Evolutionary conservation across 2,113 vertebrate genomes (phyloP).

Genomic region (Cheilinus undulatus): DNA sequence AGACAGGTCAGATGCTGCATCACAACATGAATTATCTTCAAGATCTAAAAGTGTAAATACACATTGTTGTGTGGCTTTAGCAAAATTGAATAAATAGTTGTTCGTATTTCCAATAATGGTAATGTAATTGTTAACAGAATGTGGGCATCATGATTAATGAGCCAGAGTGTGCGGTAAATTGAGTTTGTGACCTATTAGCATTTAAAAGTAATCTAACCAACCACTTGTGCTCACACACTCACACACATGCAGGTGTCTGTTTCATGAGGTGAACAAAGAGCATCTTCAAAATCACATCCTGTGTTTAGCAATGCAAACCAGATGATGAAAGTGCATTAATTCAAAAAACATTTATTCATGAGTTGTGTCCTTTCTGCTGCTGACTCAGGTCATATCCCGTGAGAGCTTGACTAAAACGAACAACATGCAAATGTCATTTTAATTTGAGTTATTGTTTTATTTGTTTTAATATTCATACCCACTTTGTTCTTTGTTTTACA

Average conservation of each 20-base stretch:
- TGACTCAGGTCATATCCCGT: slow-evolving; percentile 31
- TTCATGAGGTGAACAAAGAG: slow-evolving; percentile 57
- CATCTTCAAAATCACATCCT: slow-evolving; percentile 42
- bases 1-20: too few species aligned
- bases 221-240: slow-evolving; percentile 9
- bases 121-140: background rate
- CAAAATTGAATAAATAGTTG: background rate
- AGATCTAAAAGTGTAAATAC: too few species aligned
- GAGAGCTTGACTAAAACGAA: slow-evolving; percentile 1
- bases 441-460: slow-evolving; percentile 51
- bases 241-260: slow-evolving; percentile 41
- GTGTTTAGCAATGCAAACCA: slow-evolving; percentile 70
- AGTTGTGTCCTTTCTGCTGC: slow-evolving; percentile 43
- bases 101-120: background rate
- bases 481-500: slow-evolving; percentile 49
- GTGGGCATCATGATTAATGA: slow-evolving; percentile 40
- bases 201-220: slow-evolving; percentile 51
- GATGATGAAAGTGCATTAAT: slow-evolving; percentile 67
- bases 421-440: slow-evolving; percentile 34
- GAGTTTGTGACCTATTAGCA: slow-evolving; percentile 49
- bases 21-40: slow-evolving; percentile 17
- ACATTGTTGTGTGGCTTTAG: too few species aligned
- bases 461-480: slow-evolving; percentile 46
- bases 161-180: slow-evolving; percentile 10
- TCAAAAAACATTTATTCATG: slow-evolving; percentile 73